These are phyloP conservation scores for Amorpha juglandis DNA, from an alignment of 2,888 invertebrate species.

Conservation along the genomic window DNA sequence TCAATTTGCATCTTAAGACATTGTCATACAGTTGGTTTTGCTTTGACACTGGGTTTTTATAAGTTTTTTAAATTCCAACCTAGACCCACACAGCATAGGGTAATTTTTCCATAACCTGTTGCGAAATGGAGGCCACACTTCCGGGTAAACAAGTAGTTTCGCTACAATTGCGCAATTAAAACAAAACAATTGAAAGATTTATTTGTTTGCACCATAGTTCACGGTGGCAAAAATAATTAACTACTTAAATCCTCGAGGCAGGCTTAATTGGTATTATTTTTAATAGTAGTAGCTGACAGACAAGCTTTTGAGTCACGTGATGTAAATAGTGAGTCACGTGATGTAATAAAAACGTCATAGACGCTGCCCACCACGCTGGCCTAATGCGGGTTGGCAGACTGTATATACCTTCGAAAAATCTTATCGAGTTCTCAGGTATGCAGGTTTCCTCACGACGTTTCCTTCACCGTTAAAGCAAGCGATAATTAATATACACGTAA, in stretches of 20 bases:
- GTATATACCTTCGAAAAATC: too few relatives aligned
- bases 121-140: neutral
- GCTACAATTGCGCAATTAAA: neutral
- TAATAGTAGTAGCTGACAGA: too few relatives aligned
- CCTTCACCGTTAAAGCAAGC: too few relatives aligned
- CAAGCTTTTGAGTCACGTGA: too few relatives aligned
- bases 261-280: neutral
- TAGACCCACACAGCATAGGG: neutral
- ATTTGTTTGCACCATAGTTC: neutral
- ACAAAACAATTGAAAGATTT: neutral
- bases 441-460: too few relatives aligned
- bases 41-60: neutral
- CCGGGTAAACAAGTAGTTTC: conserved; percentile 6
- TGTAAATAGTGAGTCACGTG: too few relatives aligned
- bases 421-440: too few relatives aligned
- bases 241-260: neutral
- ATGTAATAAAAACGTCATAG: too few relatives aligned
- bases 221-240: neutral
- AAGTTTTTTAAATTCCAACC: conserved; percentile 5
- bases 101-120: neutral
- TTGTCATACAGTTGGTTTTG: neutral
- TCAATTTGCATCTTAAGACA: neutral
- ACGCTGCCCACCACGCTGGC: too few relatives aligned
- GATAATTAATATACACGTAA: too few relatives aligned
- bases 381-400: too few relatives aligned